Percentiles rank a stretch among this genome's conserved stretches.
These are phyloP conservation scores for Lathronympha strigana DNA, from an alignment of 2,888 invertebrate genomes.

Conservation along the genomic window DNA sequence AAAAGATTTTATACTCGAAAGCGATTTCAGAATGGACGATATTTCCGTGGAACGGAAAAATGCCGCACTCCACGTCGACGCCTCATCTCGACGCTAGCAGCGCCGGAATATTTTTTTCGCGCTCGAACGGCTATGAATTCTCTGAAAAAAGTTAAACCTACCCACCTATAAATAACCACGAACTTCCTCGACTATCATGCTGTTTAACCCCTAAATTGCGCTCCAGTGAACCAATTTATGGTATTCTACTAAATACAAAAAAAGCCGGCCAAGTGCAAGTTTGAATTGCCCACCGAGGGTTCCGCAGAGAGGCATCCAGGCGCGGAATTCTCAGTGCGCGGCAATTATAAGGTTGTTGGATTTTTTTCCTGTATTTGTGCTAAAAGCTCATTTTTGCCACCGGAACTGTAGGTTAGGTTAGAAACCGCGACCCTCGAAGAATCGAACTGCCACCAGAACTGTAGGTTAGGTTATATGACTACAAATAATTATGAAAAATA, in stretches of 20 bases:
- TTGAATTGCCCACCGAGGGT: too few relatives aligned
- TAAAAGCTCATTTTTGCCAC: too few relatives aligned
- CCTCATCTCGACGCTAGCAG: slow-evolving; percentile 59
- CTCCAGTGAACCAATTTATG: slow-evolving; percentile 46
- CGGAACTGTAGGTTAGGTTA: too few relatives aligned
- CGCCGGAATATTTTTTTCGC: slow-evolving; percentile 64
- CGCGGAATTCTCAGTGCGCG: too few relatives aligned
- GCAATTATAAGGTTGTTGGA: too few relatives aligned
- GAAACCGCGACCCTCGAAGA: too few relatives aligned
- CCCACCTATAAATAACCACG: slow-evolving; percentile 62
- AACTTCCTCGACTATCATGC: slow-evolving; percentile 51
- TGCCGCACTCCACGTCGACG: slow-evolving; percentile 59
- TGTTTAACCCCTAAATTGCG: slow-evolving; percentile 48
- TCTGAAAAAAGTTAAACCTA: slow-evolving; percentile 56
- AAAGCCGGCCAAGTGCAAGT: too few relatives aligned
- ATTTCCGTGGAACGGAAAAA: slow-evolving; percentile 70
- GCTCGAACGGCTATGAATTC: slow-evolving; percentile 58
- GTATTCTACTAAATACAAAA: slow-evolving; percentile 2
- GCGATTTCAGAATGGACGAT: slow-evolving; percentile 77
- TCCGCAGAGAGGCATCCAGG: too few relatives aligned
- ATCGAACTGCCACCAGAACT: too few relatives aligned
- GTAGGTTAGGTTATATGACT: too few relatives aligned
- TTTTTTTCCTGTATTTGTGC: not conserved
- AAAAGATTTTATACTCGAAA: slow-evolving; percentile 82
- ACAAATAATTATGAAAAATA: too few relatives aligned